Evolutionary conservation across 2,797 vertebrate species (phyloP).

Genomic region (Hephaestus fuliginosus): DNA sequence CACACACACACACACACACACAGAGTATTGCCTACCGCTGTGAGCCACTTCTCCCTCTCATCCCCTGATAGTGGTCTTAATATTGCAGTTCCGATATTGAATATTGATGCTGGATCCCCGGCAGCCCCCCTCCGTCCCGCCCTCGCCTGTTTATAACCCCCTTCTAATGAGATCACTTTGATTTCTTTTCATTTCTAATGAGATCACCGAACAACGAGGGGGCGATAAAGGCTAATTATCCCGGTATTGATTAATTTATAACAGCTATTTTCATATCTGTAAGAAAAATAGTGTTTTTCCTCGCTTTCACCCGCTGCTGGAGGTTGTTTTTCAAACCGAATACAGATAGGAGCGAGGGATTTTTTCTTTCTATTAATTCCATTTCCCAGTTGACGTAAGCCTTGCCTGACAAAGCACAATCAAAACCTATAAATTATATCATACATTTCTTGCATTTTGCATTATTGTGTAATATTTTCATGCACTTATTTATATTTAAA

Average conservation of each 20-base stretch:
- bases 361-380: not conserved
- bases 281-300: conserved; percentile 54
- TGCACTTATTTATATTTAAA: no score
- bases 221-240: conserved; percentile 73
- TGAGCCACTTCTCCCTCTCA: conserved; percentile 44
- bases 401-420: conserved; percentile 54
- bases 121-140: conserved; percentile 5
- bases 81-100: conserved; percentile 68
- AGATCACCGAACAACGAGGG: conserved; percentile 64
- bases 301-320: conserved; percentile 50
- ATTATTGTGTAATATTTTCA: no score
- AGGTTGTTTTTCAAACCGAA: conserved; percentile 62
- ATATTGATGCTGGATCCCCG: conserved; percentile 66
- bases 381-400: conserved; percentile 63
- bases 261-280: conserved; percentile 66
- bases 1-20: conserved; percentile 29
- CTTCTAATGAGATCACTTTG: conserved; percentile 74
- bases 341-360: conserved; percentile 2
- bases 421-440: not conserved
- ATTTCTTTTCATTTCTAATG: conserved; percentile 74
- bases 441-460: not conserved
- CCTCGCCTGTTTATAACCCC: conserved; percentile 56
- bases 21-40: conserved; percentile 20
- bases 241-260: conserved; percentile 74
- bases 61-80: conserved; percentile 46